Percentiles rank a stretch among this genome's conserved stretches.
Conservation (phyloP, 2,888 invertebrate genomes). For the Pinctada fucata region DNA sequence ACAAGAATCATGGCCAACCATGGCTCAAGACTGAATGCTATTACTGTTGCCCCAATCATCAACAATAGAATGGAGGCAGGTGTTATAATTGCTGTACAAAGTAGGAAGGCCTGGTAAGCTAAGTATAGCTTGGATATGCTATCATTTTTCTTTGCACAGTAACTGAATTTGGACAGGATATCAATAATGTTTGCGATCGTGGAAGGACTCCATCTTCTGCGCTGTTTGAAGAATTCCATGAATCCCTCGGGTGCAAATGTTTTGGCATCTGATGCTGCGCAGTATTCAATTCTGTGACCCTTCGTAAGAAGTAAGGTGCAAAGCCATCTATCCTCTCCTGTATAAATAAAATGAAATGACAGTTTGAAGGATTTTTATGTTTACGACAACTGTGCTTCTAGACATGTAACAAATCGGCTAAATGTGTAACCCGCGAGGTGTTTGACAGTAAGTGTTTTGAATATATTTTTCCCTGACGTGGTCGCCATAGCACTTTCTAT, state of each 20-base stretch:
- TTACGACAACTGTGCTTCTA: too few relatives aligned
- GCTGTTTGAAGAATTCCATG: slow-evolving; percentile 91
- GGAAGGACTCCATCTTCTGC: slow-evolving; percentile 98
- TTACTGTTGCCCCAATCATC: slow-evolving; percentile 80
- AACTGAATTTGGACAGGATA: slow-evolving; percentile 77
- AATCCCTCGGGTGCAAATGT: slow-evolving; percentile 93
- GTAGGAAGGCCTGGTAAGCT: slow-evolving; percentile 59
- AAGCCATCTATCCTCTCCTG: slow-evolving; percentile 94
- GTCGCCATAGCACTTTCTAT: too few relatives aligned
- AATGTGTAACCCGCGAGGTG: too few relatives aligned
- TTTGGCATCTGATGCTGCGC: slow-evolving; percentile 98
- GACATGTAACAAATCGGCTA: too few relatives aligned
- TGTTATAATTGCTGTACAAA: slow-evolving; percentile 91
- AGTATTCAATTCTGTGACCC: slow-evolving; percentile 98
- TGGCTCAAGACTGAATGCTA: slow-evolving; percentile 53
- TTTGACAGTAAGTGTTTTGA: too few relatives aligned
- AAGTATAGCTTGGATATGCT: slow-evolving; percentile 85
- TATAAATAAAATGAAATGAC: too few relatives aligned
- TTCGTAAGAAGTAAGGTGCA: slow-evolving; percentile 96
- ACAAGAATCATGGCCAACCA: slow-evolving; percentile 78
- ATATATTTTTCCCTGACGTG: too few relatives aligned
- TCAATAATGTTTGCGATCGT: slow-evolving; percentile 99
- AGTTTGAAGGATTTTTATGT: too few relatives aligned
- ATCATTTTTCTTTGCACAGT: slow-evolving; percentile 91
- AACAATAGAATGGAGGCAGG: slow-evolving; percentile 85